These are phyloP conservation scores for Siniperca knerii DNA, from an alignment of 2,113 vertebrate species.

Conservation along the genomic window DNA sequence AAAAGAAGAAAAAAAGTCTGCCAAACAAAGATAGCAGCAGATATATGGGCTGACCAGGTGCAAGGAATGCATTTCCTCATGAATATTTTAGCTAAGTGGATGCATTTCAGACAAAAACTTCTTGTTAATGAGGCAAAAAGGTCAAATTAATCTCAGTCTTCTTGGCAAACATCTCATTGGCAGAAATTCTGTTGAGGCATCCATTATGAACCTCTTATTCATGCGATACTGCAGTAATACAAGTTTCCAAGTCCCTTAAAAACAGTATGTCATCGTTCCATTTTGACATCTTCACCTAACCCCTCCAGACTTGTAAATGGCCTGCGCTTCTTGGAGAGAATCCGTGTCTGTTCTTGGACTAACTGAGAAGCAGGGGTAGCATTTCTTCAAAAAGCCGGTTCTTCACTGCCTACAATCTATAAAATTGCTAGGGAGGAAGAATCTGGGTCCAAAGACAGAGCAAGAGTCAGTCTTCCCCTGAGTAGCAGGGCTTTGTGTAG, in stretches of 20 bases:
- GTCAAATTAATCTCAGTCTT: conserved; percentile 35
- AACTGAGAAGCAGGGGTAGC: conserved; percentile 46
- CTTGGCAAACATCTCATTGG: conserved; percentile 6
- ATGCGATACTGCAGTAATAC: neutral
- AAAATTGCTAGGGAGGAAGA: conserved; percentile 75
- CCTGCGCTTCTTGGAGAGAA: conserved; percentile 24
- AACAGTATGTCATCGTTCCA: neutral
- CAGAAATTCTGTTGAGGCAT: neutral
- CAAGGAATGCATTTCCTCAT: conserved; percentile 5
- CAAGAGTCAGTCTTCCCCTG: conserved; percentile 58
- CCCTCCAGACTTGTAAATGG: conserved; percentile 52
- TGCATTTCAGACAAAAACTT: conserved; percentile 20
- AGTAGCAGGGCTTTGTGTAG: conserved; percentile 64
- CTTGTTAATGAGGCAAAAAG: conserved; percentile 34
- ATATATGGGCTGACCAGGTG: conserved; percentile 32
- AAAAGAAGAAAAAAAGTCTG: conserved; percentile 18
- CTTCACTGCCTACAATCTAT: conserved; percentile 74
- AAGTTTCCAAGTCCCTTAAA: conserved; percentile 15
- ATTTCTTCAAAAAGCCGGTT: conserved; percentile 72
- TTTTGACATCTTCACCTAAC: conserved; percentile 12
- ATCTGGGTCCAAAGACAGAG: conserved; percentile 74
- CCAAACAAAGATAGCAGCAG: conserved; percentile 37
- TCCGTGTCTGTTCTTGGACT: conserved; percentile 53
- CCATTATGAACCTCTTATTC: neutral
- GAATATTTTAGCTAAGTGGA: conserved; percentile 1